These are phyloP conservation scores for Atrichornis clamosus DNA, from an alignment of 2,113 vertebrate species.

Conservation along the genomic window DNA sequence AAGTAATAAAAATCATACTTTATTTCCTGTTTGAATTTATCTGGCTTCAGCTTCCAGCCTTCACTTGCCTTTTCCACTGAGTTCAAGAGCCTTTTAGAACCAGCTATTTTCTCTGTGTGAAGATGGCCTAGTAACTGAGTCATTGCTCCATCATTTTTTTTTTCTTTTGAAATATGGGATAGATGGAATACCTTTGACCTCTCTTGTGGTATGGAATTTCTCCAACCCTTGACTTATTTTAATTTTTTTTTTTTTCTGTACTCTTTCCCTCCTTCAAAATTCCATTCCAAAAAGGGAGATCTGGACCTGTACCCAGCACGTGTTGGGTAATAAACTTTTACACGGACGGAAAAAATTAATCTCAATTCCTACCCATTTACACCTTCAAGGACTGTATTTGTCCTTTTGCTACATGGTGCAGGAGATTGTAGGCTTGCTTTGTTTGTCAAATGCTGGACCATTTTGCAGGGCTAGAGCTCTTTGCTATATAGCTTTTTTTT, in stretches of 20 bases:
- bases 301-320: not conserved
- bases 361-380: not conserved
- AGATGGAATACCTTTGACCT: not conserved
- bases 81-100: not conserved
- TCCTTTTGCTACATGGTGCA: not conserved
- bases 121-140: not conserved
- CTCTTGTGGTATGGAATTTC: not conserved
- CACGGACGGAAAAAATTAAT: not conserved
- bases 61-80: not conserved
- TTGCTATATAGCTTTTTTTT: not conserved
- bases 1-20: not conserved
- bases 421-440: not conserved
- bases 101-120: not conserved
- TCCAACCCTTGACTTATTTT: not conserved
- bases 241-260: not conserved
- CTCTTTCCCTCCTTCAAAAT: not conserved
- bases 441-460: no score
- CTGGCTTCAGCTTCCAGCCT: not conserved
- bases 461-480: not conserved
- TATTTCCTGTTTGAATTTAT: not conserved
- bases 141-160: not conserved
- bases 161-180: not conserved
- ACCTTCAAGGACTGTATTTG: not conserved
- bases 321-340: not conserved
- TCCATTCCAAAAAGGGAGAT: not conserved